Evolutionary conservation across 1,140 invertebrate genomes (phyloP).

Genomic region (Leguminivora glycinivorella): DNA sequence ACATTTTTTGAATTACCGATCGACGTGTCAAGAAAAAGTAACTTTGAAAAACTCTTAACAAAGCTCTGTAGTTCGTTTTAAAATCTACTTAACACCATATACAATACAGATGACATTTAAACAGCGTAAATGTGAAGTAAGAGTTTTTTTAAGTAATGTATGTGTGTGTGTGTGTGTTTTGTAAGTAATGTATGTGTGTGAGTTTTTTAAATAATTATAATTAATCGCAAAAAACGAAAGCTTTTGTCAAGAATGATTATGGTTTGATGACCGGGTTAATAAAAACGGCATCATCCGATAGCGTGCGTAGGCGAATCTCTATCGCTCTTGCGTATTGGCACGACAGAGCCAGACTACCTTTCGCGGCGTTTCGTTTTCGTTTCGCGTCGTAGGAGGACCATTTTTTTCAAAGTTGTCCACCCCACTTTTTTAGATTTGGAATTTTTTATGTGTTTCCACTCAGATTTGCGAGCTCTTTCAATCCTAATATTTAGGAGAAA

Average conservation of each 20-base stretch:
- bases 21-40: neutral
- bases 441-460: no score
- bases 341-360: no score
- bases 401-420: no score
- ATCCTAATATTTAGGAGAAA: no score
- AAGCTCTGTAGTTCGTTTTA: neutral
- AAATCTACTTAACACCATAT: neutral
- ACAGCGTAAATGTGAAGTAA: neutral
- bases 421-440: no score
- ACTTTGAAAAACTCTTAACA: neutral
- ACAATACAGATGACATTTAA: neutral
- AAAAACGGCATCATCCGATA: neutral
- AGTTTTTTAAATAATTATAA: no score
- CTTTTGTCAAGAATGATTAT: neutral
- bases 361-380: no score
- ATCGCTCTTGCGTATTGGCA: no score
- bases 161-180: no score
- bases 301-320: no score
- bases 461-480: no score
- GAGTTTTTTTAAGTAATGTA: neutral
- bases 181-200: neutral
- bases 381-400: no score
- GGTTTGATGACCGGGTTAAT: neutral
- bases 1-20: neutral
- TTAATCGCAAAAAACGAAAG: neutral